These are phyloP conservation scores for Pempheris klunzingeri DNA, from an alignment of 2,797 vertebrate genomes.

Conservation along the genomic window DNA sequence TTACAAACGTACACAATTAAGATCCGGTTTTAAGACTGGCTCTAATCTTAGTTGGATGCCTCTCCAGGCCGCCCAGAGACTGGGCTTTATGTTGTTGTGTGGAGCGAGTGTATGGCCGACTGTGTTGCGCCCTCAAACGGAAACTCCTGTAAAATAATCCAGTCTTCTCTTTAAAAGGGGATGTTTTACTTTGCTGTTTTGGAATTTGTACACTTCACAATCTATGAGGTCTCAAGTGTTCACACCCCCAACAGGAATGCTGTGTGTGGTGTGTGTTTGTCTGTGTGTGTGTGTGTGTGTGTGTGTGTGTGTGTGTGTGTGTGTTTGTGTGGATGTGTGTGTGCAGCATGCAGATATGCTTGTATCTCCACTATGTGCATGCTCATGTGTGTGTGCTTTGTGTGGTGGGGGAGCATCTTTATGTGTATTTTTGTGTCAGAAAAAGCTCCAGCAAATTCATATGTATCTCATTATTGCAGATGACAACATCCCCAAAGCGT, in stretches of 20 bases:
- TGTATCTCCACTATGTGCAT: neutral
- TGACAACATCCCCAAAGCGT: constrained; percentile 71
- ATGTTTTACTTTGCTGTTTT: constrained; percentile 61
- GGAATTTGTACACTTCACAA: constrained; percentile 55
- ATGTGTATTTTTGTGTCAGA: constrained; percentile 47
- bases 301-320: neutral
- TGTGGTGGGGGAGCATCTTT: constrained; percentile 17
- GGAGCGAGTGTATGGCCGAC: constrained; percentile 9
- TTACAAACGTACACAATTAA: constrained; percentile 72
- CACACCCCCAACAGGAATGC: constrained; percentile 68
- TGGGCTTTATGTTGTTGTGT: constrained; percentile 53
- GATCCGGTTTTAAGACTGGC: constrained; percentile 61
- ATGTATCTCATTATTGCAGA: constrained; percentile 76
- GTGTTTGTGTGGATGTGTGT: neutral
- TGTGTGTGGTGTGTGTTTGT: constrained; percentile 34
- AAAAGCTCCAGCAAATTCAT: constrained; percentile 57
- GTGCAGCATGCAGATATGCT: constrained; percentile 20
- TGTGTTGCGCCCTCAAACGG: constrained; percentile 55
- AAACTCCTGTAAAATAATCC: constrained; percentile 68
- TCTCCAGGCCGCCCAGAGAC: constrained; percentile 31
- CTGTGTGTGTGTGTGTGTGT: neutral
- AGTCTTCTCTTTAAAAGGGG: constrained; percentile 57
- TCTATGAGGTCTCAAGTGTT: constrained; percentile 44
- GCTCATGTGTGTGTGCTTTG: neutral
- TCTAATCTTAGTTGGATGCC: constrained; percentile 55